These are phyloP conservation scores for Ophonus ardosiacus DNA, from an alignment of 2,888 invertebrate species.

Conservation along the genomic window DNA sequence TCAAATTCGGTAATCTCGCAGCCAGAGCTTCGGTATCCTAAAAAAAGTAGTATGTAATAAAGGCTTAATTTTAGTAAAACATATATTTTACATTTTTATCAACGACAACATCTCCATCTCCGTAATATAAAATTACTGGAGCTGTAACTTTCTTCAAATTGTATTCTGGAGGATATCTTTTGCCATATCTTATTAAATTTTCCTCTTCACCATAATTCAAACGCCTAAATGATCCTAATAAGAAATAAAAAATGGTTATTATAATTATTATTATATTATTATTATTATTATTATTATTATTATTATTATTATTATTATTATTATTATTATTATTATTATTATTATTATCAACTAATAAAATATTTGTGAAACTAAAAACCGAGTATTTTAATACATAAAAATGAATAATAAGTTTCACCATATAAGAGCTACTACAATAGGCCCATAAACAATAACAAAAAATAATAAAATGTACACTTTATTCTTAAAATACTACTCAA, in stretches of 20 bases:
- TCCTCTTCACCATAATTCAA: constrained; percentile 49
- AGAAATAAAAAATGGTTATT: neutral
- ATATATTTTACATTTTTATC: constrained; percentile 72
- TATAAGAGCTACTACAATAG: too few relatives aligned
- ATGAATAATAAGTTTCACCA: too few relatives aligned
- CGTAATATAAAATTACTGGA: constrained; percentile 77
- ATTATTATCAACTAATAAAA: too few relatives aligned
- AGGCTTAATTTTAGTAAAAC: too few relatives aligned
- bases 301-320: too few relatives aligned
- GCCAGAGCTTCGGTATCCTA: constrained; percentile 80
- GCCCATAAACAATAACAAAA: too few relatives aligned
- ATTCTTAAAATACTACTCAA: too few relatives aligned
- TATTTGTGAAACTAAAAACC: too few relatives aligned
- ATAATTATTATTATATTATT: neutral
- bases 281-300: too few relatives aligned
- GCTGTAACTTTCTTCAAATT: constrained; percentile 75
- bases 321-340: too few relatives aligned
- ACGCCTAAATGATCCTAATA: constrained; percentile 37
- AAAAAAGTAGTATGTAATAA: constrained; percentile 64
- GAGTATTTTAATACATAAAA: too few relatives aligned
- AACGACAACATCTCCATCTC: constrained; percentile 77
- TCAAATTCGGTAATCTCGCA: constrained; percentile 77
- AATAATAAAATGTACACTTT: too few relatives aligned
- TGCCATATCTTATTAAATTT: constrained; percentile 68
- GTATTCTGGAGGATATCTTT: constrained; percentile 72